These are phyloP conservation scores for Linepithema humile DNA, from an alignment of 1,140 invertebrate species.

Conservation along the genomic window DNA sequence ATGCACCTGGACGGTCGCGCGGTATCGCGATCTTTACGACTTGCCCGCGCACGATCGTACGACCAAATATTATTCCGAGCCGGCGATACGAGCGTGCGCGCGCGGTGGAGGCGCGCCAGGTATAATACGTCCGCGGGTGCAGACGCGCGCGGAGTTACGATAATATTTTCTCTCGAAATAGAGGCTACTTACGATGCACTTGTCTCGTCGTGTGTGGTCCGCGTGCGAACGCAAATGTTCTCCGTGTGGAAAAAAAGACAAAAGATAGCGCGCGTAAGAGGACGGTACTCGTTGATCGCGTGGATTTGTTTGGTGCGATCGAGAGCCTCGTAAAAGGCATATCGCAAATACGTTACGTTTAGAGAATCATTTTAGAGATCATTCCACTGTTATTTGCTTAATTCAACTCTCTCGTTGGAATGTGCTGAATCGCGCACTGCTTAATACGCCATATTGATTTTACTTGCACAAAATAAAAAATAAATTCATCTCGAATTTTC, in stretches of 20 bases:
- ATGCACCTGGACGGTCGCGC: conserved; percentile 48
- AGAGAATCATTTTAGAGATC: conserved; percentile 2
- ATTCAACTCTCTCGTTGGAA: conserved; percentile 2
- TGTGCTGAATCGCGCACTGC: not conserved
- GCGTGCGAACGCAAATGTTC: conserved; percentile 23
- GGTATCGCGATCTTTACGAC: not conserved
- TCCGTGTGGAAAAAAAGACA: not conserved
- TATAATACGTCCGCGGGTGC: conserved; percentile 48
- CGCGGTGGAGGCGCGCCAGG: not conserved
- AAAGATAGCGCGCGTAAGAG: conserved; percentile 26
- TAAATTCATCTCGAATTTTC: not conserved
- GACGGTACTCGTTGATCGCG: conserved; percentile 15
- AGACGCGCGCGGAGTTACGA: conserved; percentile 60
- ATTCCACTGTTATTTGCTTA: not conserved
- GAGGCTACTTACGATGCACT: conserved; percentile 73
- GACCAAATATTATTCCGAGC: conserved; percentile 67
- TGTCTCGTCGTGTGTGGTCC: conserved; percentile 65
- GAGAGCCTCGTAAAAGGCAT: conserved; percentile 7
- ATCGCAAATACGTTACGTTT: not conserved
- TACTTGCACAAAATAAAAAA: not conserved
- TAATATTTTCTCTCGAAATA: conserved; percentile 77
- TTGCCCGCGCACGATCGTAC: not conserved
- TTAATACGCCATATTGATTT: conserved; percentile 6
- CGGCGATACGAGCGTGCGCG: conserved; percentile 17
- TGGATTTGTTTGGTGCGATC: conserved; percentile 21